These are phyloP conservation scores for Pontoporia blainvillei DNA, from an alignment of 2,113 vertebrate genomes.

Conservation along the genomic window DNA sequence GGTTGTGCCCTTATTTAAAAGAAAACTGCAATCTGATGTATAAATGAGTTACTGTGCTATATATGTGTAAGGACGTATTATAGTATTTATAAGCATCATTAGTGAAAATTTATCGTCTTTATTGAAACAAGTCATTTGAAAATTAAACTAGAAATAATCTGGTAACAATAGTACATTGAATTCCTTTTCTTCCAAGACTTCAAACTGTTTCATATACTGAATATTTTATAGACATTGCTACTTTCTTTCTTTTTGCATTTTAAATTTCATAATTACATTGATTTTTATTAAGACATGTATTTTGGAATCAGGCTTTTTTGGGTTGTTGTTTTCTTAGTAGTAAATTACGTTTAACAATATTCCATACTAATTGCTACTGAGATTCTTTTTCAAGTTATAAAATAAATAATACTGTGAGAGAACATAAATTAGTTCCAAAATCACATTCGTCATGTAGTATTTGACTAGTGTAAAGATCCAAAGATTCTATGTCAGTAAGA, in stretches of 20 bases:
- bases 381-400: background rate
- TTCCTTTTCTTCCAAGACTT: background rate
- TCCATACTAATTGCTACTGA: background rate
- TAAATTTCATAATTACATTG: constrained; percentile 3
- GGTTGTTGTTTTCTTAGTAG: background rate
- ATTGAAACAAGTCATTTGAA: background rate
- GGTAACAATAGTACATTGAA: background rate
- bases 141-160: constrained; percentile 29
- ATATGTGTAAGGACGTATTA: background rate
- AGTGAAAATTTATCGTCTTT: background rate
- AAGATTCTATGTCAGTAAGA: background rate
- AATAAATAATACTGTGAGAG: background rate
- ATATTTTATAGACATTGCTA: background rate
- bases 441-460: background rate
- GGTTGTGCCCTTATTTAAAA: background rate
- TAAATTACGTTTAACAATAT: background rate
- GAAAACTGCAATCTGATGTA: background rate
- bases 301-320: background rate
- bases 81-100: background rate
- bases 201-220: background rate
- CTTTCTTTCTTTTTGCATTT: background rate
- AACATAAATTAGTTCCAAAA: background rate
- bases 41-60: background rate
- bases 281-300: background rate
- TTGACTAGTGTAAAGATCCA: background rate